phyloP scores from a whole-genome alignment of 2,113 vertebrate species.

The Heloderma charlesbogerti region DNA sequence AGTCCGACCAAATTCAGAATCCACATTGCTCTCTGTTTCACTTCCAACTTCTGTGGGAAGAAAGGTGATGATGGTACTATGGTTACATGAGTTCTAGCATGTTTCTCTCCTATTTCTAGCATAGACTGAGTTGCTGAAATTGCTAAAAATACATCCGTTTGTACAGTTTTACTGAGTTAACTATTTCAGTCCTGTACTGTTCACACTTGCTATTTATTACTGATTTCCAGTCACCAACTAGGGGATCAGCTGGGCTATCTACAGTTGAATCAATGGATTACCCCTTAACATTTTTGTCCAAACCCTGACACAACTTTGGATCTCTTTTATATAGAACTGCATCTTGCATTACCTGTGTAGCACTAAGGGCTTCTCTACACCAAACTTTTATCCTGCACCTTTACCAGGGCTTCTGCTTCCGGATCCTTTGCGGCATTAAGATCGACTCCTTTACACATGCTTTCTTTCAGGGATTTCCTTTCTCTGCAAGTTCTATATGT shows the following conservation, averaged over 20 bases:
- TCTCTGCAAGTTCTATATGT: too few relatives aligned
- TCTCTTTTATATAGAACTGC: not conserved
- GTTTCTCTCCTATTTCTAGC: not conserved
- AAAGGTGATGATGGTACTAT: constrained; percentile 8
- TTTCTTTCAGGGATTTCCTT: too few relatives aligned
- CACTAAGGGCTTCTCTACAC: too few relatives aligned
- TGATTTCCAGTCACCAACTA: too few relatives aligned
- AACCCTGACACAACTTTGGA: not conserved
- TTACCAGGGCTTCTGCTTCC: too few relatives aligned
- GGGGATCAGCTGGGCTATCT: not conserved
- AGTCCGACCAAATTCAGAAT: constrained; percentile 88
- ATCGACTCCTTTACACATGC: too few relatives aligned
- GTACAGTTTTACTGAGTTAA: not conserved
- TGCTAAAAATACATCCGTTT: constrained; percentile 7
- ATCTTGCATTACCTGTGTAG: not conserved
- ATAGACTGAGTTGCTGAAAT: not conserved
- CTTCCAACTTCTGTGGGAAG: constrained; percentile 87
- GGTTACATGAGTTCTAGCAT: not conserved
- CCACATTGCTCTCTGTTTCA: constrained; percentile 90
- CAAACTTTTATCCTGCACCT: too few relatives aligned
- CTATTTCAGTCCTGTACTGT: not conserved
- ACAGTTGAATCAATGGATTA: not conserved
- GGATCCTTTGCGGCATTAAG: too few relatives aligned
- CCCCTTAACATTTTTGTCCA: not conserved
- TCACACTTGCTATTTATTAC: not conserved